Conservation (phyloP, 1,140 invertebrate species). For the Zelostemma sp. region DNA sequence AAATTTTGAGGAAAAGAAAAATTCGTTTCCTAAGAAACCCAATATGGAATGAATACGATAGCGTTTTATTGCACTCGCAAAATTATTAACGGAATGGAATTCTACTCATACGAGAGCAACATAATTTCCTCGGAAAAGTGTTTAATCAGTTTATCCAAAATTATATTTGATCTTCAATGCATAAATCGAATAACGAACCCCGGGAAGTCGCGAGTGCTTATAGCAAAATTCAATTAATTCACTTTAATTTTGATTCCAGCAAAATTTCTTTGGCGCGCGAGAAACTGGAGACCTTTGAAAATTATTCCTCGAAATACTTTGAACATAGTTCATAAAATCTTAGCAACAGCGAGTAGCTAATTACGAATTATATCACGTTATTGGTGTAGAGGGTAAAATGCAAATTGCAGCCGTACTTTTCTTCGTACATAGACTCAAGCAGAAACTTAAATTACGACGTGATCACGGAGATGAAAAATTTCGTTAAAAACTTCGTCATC, state of each 20-base stretch:
- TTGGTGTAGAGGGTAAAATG: slow-evolving; percentile 3
- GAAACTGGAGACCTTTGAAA: slow-evolving; percentile 10
- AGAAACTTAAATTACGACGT: slow-evolving; percentile 1
- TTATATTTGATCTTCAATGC: not conserved
- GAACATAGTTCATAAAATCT: slow-evolving; percentile 5
- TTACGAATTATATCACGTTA: slow-evolving; percentile 5
- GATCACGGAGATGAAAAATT: not conserved
- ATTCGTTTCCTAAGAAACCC: not conserved
- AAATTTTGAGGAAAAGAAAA: not conserved
- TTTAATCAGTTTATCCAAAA: not conserved
- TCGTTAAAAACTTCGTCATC: not conserved
- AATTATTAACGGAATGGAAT: no score
- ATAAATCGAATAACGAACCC: not conserved
- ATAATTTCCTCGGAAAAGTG: not conserved
- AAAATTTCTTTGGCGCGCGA: not conserved
- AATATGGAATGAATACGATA: no score
- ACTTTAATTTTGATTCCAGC: not conserved
- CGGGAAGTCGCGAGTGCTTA: no score
- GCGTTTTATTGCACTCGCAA: no score
- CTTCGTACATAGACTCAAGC: not conserved
- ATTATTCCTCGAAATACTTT: not conserved
- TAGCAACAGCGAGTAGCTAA: slow-evolving; percentile 9
- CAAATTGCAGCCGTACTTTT: slow-evolving; percentile 3
- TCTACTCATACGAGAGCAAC: no score
- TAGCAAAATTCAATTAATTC: slow-evolving; percentile 1